A percentile compares a stretch with the other conserved stretches of the same genome.
phyloP scores from a whole-genome alignment of 2,888 invertebrate genomes.

The Prosopocoilus inquinatus region DNA sequence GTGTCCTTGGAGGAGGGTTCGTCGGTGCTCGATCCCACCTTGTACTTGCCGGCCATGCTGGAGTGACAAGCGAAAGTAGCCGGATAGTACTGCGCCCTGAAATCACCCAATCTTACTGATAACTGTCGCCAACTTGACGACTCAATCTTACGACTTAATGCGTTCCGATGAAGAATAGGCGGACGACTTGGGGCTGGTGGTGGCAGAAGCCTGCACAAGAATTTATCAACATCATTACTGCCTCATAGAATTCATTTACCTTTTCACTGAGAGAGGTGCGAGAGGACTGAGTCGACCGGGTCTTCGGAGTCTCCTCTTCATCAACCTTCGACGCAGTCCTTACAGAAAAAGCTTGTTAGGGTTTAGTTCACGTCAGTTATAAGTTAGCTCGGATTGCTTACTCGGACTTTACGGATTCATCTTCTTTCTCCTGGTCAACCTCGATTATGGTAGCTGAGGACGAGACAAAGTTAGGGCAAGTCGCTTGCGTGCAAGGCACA shows the following conservation, averaged over 20 bases:
- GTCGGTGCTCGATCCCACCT: slow-evolving; percentile 27
- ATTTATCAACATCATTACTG: background rate
- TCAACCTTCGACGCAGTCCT: too few relatives aligned
- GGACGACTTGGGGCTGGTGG: slow-evolving; percentile 12
- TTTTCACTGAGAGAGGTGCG: too few relatives aligned
- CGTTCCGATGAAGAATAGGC: slow-evolving; percentile 2
- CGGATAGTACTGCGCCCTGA: slow-evolving; percentile 30
- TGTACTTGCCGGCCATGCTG: slow-evolving; percentile 37
- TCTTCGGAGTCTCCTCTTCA: too few relatives aligned
- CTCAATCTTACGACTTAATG: slow-evolving; percentile 6
- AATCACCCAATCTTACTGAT: background rate
- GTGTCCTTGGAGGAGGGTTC: slow-evolving; percentile 25
- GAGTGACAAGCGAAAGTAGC: slow-evolving; percentile 39
- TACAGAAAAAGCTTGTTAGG: too few relatives aligned
- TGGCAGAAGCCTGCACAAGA: slow-evolving; percentile 9
- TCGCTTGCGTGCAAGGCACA: slow-evolving; percentile 9
- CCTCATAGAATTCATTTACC: too few relatives aligned
- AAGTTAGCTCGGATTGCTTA: too few relatives aligned
- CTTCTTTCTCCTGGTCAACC: background rate
- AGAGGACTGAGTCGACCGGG: too few relatives aligned
- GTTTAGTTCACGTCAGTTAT: too few relatives aligned
- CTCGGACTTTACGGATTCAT: too few relatives aligned
- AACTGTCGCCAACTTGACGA: background rate
- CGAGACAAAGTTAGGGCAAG: slow-evolving; percentile 6
- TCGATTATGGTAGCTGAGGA: background rate